Evolutionary conservation across 2,113 vertebrate species (phyloP).

Genomic region (Vireo altiloquus): DNA sequence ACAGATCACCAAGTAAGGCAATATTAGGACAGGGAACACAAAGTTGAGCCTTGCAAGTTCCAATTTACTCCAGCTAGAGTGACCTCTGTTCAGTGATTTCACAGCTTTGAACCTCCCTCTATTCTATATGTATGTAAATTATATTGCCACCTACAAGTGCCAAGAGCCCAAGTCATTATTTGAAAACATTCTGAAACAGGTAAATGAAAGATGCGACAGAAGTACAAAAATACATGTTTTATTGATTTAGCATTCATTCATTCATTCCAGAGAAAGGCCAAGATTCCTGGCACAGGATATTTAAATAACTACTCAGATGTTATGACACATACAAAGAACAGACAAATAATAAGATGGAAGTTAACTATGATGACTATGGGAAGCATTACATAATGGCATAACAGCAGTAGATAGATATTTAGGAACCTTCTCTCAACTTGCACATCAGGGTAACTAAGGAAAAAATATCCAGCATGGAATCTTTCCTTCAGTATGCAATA

Average conservation of each 20-base stretch:
- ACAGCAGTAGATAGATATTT: not conserved
- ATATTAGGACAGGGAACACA: not conserved
- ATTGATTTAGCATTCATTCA: not conserved
- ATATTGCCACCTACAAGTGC: accelerated
- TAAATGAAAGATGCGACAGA: not conserved
- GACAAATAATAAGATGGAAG: not conserved
- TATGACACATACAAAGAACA: not conserved
- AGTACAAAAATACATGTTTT: not conserved
- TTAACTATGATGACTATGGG: not conserved
- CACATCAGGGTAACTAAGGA: not conserved
- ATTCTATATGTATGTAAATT: not conserved
- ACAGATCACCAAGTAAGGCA: not conserved
- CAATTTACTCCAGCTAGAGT: not conserved
- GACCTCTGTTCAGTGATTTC: not conserved
- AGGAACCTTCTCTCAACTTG: not conserved
- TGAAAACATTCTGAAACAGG: not conserved
- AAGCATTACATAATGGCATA: not conserved
- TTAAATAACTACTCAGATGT: not conserved
- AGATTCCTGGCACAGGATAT: not conserved
- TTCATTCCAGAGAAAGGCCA: not conserved
- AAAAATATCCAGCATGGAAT: not conserved
- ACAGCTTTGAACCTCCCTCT: not conserved
- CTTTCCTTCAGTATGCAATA: not conserved
- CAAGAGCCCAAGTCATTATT: not conserved
- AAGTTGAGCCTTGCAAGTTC: not conserved